Evolutionary conservation across 1,140 invertebrate species (phyloP), one percentile per base, ranked within the genome.

Genomic region (Caenorhabditis elegans): DNA sequence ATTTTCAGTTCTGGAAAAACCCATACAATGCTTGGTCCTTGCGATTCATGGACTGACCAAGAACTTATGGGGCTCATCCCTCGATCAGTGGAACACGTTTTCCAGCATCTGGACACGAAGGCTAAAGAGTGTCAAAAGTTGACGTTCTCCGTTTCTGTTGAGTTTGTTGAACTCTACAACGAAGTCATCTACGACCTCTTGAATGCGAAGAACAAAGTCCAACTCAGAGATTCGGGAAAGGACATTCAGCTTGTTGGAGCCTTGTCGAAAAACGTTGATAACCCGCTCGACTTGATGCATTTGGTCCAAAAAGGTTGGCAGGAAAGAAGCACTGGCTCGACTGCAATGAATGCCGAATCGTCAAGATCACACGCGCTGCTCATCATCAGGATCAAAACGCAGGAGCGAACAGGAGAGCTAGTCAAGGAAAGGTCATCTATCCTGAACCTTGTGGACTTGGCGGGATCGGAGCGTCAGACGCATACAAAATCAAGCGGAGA

Each of bases 371-470:
- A 91, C 86, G 90, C 90, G 75, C 89, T 91, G 2, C 90, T 91
- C 78, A 90, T 87, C n/a, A 55, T 79, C 28, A 65, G 79, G 43
- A 36, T 84, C 13, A 53, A 51, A 39, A 81, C 76, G 17, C n/a
- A 53, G 13, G 76, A 78, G 28, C 49, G 26, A 3, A 43, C 60
- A 4, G 79, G 77, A n/a, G 82, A 70, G 4, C 26, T 86, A 0
- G 82, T 81, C 17, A 85, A 80, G 15, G n/a, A 76, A 43, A 47
- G 85, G 13, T 43, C 39, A 3, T 55, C 85, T 3, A 75, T 77
- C 1, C 34, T 96, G 19, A 95, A 95, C 92, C 91, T 97, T 75
- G 94, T 97, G 0, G 96, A 97, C 90, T 91, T 97, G 83, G 96
- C 95, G 55, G 96, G 95, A n/a, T 96, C 95, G 34, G 96, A 97